Evolutionary conservation across 2,888 invertebrate genomes (phyloP).

Genomic region (Epirrhoe alternata): DNA sequence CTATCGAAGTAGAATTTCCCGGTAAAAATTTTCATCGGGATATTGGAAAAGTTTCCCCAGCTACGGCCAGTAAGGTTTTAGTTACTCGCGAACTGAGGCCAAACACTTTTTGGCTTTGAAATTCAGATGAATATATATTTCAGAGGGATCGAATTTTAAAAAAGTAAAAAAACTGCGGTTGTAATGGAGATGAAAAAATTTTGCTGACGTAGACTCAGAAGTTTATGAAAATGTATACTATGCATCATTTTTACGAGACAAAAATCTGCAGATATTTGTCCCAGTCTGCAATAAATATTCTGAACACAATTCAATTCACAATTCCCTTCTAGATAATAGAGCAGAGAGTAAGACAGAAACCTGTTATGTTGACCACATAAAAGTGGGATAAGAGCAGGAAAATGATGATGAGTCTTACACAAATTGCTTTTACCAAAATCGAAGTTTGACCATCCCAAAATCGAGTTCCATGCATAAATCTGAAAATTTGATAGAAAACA

Average conservation of each 20-base stretch:
- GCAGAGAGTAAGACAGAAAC: too few species aligned
- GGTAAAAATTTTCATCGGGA: constrained; percentile 43
- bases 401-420: background rate
- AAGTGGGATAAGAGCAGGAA: too few species aligned
- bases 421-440: constrained; percentile 2
- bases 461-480: constrained; percentile 31
- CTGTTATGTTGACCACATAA: too few species aligned
- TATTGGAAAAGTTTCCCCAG: constrained; percentile 43
- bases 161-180: too few species aligned
- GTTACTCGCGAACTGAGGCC: constrained; percentile 25
- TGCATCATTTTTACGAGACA: too few species aligned
- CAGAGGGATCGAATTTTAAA: background rate
- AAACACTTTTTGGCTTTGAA: constrained; percentile 24
- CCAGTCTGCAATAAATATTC: too few species aligned
- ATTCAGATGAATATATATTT: constrained; percentile 7
- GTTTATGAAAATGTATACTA: too few species aligned
- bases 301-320: too few species aligned
- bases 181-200: too few species aligned
- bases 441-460: constrained; percentile 9
- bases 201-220: too few species aligned
- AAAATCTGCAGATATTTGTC: too few species aligned
- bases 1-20: constrained; percentile 31
- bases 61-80: constrained; percentile 7
- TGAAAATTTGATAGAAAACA: constrained; percentile 31
- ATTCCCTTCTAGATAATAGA: too few species aligned